Conservation (phyloP, 1,140 invertebrate species). For the Helicoverpa armigera region DNA sequence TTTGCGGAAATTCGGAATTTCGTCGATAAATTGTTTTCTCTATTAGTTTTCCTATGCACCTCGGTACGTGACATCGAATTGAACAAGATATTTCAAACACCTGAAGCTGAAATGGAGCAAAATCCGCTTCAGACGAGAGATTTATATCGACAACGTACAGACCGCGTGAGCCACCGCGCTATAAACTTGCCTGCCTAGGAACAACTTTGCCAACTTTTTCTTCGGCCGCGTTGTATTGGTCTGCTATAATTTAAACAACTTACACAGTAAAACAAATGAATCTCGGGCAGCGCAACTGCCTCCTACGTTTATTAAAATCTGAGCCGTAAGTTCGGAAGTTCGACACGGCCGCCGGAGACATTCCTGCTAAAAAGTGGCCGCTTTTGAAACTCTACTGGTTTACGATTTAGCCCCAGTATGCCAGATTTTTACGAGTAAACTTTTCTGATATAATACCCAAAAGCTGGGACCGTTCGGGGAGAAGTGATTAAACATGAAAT, state of each 20-base stretch:
- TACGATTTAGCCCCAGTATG: slow-evolving; percentile 65
- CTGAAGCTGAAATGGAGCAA: not conserved
- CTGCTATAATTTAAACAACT: slow-evolving; percentile 58
- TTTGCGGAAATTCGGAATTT: slow-evolving; percentile 55
- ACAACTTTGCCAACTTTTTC: slow-evolving; percentile 47
- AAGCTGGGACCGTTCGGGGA: slow-evolving; percentile 51
- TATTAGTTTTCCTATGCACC: slow-evolving; percentile 26
- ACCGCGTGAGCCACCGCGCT: not conserved
- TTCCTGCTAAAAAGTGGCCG: slow-evolving; percentile 59
- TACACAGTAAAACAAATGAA: slow-evolving; percentile 58
- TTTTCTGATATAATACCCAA: slow-evolving; percentile 66
- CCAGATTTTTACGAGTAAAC: slow-evolving; percentile 74
- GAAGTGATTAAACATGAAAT: slow-evolving; percentile 68
- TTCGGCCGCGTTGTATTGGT: slow-evolving; percentile 50
- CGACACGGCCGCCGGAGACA: slow-evolving; percentile 59
- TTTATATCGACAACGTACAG: slow-evolving; percentile 18
- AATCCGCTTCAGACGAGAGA: slow-evolving; percentile 15
- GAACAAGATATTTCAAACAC: slow-evolving; percentile 30
- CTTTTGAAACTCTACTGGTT: slow-evolving; percentile 60
- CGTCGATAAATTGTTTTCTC: slow-evolving; percentile 21
- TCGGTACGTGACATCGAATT: slow-evolving; percentile 10
- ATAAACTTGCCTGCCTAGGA: slow-evolving; percentile 30
- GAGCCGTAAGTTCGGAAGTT: slow-evolving; percentile 62
- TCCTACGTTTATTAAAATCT: slow-evolving; percentile 69
- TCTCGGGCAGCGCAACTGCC: slow-evolving; percentile 52